These are phyloP conservation scores for Glyphotaelius pellucidus DNA, from an alignment of 2,888 invertebrate genomes.

Conservation along the genomic window DNA sequence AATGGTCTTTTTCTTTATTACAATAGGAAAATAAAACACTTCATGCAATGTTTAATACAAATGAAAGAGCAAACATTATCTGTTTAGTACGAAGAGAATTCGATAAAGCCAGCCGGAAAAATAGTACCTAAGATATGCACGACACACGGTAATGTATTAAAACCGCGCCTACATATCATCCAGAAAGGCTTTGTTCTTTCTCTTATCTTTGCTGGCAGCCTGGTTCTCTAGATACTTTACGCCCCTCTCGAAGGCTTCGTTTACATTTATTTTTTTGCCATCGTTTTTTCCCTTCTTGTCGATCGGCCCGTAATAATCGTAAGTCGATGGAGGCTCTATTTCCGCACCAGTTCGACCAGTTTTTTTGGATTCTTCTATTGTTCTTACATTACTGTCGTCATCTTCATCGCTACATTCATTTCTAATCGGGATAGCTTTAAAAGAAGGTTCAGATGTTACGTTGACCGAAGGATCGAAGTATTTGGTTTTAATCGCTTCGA, in stretches of 20 bases:
- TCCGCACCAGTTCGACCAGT: conserved; percentile 72
- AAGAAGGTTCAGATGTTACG: conserved; percentile 29
- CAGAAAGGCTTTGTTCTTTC: conserved; percentile 71
- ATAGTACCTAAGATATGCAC: not conserved
- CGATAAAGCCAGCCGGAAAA: not conserved
- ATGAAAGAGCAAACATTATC: not conserved
- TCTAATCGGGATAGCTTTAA: conserved; percentile 54
- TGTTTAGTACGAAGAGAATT: not conserved
- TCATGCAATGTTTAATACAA: not conserved
- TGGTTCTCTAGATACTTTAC: conserved; percentile 72
- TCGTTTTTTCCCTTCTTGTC: conserved; percentile 66
- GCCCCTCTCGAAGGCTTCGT: conserved; percentile 75
- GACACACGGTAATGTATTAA: conserved; percentile 22
- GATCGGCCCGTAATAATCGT: conserved; percentile 80
- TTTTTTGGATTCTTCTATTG: conserved; percentile 54
- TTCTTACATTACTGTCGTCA: conserved; percentile 2
- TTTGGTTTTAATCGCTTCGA: conserved; percentile 65
- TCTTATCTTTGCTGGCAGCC: conserved; percentile 69
- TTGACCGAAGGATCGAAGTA: conserved; percentile 63
- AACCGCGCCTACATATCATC: conserved; percentile 67
- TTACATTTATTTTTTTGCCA: conserved; percentile 69
- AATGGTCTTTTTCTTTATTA: not conserved
- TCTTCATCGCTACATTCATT: conserved; percentile 56
- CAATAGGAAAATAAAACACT: not conserved
- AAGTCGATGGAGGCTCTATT: conserved; percentile 82